Conservation (phyloP, 2,113 vertebrate genomes). For the Axis porcinus region DNA sequence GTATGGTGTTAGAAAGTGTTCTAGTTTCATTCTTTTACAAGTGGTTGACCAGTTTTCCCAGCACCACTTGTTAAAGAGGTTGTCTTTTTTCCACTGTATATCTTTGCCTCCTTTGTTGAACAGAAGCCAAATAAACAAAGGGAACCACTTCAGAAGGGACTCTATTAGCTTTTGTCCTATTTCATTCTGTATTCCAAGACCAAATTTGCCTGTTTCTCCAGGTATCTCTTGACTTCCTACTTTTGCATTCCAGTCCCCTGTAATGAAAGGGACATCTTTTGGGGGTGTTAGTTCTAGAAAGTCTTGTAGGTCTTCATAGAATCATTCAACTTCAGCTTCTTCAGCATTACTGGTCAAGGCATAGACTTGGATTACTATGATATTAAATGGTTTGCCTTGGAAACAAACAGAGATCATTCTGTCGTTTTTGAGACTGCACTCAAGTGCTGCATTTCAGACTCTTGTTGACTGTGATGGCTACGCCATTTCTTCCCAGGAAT, state of each 20-base stretch:
- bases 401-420: neutral
- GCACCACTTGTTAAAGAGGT: too few relatives aligned
- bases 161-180: neutral
- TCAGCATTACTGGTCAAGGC: neutral
- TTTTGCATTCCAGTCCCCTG: neutral
- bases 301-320: neutral
- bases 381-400: neutral
- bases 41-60: too few relatives aligned
- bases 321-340: neutral
- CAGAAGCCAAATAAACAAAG: too few relatives aligned
- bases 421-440: neutral
- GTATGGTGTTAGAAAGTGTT: too few relatives aligned
- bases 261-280: neutral
- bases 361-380: neutral
- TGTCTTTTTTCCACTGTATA: too few relatives aligned
- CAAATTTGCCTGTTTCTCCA: neutral
- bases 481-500: neutral
- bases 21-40: too few relatives aligned
- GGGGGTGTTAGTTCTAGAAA: neutral
- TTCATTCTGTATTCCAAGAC: neutral
- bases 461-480: neutral
- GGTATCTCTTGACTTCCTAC: neutral
- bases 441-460: neutral
- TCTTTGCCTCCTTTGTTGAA: too few relatives aligned
- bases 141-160: too few relatives aligned